A percentile compares a stretch with the other conserved stretches of the same genome.
phyloP scores from a whole-genome alignment of 2,888 invertebrate genomes.

The Latrodectus elegans region DNA sequence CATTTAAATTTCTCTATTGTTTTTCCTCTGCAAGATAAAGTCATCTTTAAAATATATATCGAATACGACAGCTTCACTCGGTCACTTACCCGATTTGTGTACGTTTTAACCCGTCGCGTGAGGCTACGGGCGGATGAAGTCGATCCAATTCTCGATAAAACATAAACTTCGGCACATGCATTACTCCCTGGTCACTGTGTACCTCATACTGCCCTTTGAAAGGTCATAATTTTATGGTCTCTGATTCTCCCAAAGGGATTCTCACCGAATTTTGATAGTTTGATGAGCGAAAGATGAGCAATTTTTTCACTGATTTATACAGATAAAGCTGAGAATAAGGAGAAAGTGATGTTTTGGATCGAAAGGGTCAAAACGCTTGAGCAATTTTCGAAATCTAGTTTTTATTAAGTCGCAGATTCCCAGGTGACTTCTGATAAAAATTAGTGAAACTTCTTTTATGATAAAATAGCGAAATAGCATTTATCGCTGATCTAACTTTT shows the following conservation, averaged over 20 bases:
- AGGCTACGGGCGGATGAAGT: conserved; percentile 25
- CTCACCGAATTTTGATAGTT: conserved; percentile 11
- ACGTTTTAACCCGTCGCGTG: conserved; percentile 63
- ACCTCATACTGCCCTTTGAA: conserved; percentile 4
- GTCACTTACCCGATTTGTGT: conserved; percentile 59
- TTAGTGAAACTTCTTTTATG: no score
- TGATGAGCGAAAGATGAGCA: not conserved
- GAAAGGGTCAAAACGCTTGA: conserved; percentile 12
- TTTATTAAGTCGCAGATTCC: not conserved
- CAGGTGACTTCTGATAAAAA: no score
- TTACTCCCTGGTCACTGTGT: not conserved
- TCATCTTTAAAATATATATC: conserved; percentile 23
- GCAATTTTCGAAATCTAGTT: not conserved
- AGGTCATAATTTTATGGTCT: conserved; percentile 57
- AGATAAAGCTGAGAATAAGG: not conserved
- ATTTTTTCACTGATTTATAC: conserved; percentile 38
- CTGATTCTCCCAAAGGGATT: conserved; percentile 30
- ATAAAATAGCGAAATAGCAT: no score
- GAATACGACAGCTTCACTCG: conserved; percentile 22
- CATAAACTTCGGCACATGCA: conserved; percentile 16
- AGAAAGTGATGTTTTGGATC: not conserved
- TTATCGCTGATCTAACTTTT: no score
- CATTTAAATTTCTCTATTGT: conserved; percentile 33
- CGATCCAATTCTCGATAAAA: conserved; percentile 42
- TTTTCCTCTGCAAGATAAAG: conserved; percentile 23